Evolutionary conservation across 2,888 invertebrate species (phyloP).

Genomic region (Physocephala rufipes): DNA sequence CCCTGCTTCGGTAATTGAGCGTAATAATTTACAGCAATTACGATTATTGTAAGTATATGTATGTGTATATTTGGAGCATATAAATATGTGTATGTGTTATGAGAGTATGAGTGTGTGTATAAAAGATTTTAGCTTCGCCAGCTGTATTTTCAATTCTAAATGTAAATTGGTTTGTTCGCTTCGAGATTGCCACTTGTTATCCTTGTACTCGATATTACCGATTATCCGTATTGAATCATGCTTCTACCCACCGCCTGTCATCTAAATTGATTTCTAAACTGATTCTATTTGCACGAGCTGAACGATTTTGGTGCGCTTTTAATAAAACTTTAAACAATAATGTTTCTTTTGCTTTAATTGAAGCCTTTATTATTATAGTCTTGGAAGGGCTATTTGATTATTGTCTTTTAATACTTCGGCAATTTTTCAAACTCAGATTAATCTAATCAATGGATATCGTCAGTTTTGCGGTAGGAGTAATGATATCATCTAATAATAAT

Average conservation of each 20-base stretch:
- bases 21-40: not conserved
- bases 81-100: not conserved
- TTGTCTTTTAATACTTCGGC: no score
- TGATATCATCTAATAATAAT: no score
- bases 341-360: not conserved
- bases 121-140: not conserved
- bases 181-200: not conserved
- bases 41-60: not conserved
- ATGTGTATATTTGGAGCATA: no score
- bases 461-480: no score
- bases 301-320: not conserved
- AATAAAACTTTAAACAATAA: not conserved
- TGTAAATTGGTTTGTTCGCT: slow-evolving; percentile 27
- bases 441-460: no score
- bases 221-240: not conserved
- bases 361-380: no score
- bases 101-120: not conserved
- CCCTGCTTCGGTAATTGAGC: not conserved
- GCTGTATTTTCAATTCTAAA: slow-evolving; percentile 26
- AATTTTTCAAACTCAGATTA: no score
- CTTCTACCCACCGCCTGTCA: no score
- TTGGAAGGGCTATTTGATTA: no score
- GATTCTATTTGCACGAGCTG: no score
- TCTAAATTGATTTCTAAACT: no score
- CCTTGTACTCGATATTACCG: not conserved